These are phyloP conservation scores for Fulmarus glacialis DNA, from an alignment of 2,113 vertebrate species.

Conservation along the genomic window DNA sequence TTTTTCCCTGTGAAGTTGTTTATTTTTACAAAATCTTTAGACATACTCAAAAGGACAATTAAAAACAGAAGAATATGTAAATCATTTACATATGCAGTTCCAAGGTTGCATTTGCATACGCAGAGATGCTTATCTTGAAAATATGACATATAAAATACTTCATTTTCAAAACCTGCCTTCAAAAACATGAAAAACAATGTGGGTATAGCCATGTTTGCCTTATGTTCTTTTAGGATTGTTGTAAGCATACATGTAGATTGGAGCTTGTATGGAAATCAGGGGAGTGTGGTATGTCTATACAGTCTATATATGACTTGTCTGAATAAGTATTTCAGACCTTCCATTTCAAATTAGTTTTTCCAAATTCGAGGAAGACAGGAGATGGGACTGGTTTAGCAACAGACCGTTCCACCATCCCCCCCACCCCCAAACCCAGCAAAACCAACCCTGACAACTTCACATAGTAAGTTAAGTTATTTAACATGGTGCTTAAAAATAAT, in stretches of 20 bases:
- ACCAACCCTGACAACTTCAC: neutral
- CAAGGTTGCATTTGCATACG: neutral
- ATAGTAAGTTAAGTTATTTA: neutral
- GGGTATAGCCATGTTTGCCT: neutral
- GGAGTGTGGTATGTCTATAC: neutral
- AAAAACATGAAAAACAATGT: neutral
- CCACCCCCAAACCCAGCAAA: neutral
- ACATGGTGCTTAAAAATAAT: neutral
- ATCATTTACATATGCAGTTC: neutral
- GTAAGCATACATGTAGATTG: neutral
- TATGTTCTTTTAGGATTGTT: neutral
- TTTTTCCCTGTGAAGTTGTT: neutral
- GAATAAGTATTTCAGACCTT: neutral
- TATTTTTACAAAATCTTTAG: neutral
- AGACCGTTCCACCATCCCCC: no score
- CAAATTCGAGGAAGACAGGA: neutral
- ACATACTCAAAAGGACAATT: neutral
- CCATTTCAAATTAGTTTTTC: neutral
- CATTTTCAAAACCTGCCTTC: neutral
- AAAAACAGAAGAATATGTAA: neutral
- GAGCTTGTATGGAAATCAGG: neutral
- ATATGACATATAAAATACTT: neutral
- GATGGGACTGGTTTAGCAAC: neutral
- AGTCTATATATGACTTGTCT: neutral
- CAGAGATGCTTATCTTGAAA: neutral